These are phyloP conservation scores for Sterrhoptilus dennistouni DNA, from an alignment of 2,113 vertebrate species.

Conservation along the genomic window DNA sequence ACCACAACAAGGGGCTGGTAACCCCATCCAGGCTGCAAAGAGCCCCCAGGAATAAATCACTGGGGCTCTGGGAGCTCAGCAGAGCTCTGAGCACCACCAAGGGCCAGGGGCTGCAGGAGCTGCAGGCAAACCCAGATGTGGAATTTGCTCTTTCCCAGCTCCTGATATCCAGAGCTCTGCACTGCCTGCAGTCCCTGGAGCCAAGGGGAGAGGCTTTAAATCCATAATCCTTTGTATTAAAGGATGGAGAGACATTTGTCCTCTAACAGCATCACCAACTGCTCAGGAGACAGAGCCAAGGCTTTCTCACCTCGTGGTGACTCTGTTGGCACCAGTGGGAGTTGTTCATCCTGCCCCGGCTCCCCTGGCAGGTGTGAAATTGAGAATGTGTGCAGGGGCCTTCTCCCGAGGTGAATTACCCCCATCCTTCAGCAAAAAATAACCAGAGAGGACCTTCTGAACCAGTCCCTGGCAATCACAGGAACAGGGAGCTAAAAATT, in stretches of 20 bases:
- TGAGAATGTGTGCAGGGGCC: neutral
- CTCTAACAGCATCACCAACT: constrained; percentile 23
- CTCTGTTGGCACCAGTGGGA: neutral
- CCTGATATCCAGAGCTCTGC: neutral
- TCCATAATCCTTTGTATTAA: neutral
- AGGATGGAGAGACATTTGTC: neutral
- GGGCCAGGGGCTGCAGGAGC: neutral
- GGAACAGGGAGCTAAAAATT: neutral
- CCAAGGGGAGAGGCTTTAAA: neutral
- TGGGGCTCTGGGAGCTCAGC: neutral
- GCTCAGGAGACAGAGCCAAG: neutral
- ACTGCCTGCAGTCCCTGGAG: neutral
- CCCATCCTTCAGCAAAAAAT: constrained; percentile 12
- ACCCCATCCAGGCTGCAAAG: neutral
- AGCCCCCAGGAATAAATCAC: neutral
- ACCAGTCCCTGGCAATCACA: neutral
- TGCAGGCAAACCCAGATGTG: neutral
- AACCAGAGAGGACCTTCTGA: neutral
- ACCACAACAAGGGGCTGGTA: neutral
- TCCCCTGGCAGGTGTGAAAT: constrained; percentile 15
- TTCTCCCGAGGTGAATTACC: neutral
- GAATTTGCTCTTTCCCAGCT: neutral
- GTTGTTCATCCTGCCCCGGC: neutral
- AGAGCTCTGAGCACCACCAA: neutral
- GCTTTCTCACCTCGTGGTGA: neutral